Conservation (phyloP, 1,140 invertebrate genomes). For the Zeugodacus cucurbitae region DNA sequence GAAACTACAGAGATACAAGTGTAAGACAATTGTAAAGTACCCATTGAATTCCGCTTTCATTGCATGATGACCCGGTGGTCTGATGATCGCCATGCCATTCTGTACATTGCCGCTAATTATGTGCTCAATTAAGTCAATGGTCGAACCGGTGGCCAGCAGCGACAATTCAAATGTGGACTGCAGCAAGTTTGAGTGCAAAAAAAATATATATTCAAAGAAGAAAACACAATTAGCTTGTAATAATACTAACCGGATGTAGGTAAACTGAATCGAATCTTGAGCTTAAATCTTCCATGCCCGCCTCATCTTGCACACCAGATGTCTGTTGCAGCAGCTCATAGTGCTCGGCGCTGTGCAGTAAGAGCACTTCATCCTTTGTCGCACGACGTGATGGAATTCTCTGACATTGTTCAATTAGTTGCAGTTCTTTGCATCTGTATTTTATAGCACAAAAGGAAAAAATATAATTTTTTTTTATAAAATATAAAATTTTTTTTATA, state of each 20-base stretch:
- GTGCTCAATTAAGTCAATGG: conserved; percentile 81
- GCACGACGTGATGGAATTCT: conserved; percentile 72
- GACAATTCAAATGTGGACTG: conserved; percentile 85
- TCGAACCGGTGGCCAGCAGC: conserved; percentile 80
- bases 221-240: not conserved
- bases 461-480: not conserved
- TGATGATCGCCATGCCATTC: conserved; percentile 86
- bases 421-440: conserved; percentile 77
- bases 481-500: too few species aligned
- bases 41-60: conserved; percentile 89
- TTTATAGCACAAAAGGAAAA: not conserved
- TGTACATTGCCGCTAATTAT: conserved; percentile 77
- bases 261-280: conserved; percentile 88
- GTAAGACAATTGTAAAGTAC: conserved; percentile 67
- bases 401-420: conserved; percentile 77
- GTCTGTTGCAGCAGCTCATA: conserved; percentile 75
- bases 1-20: not conserved
- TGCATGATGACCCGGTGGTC: conserved; percentile 98
- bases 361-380: conserved; percentile 77
- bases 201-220: conserved; percentile 42
- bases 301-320: conserved; percentile 69
- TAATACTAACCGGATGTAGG: conserved; percentile 80
- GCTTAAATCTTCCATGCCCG: conserved; percentile 77
- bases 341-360: conserved; percentile 74
- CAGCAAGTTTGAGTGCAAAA: conserved; percentile 51